A percentile compares a stretch with the other conserved stretches of the same genome.
Conservation (phyloP, 2,113 vertebrate species). For the Nibea coibor region DNA sequence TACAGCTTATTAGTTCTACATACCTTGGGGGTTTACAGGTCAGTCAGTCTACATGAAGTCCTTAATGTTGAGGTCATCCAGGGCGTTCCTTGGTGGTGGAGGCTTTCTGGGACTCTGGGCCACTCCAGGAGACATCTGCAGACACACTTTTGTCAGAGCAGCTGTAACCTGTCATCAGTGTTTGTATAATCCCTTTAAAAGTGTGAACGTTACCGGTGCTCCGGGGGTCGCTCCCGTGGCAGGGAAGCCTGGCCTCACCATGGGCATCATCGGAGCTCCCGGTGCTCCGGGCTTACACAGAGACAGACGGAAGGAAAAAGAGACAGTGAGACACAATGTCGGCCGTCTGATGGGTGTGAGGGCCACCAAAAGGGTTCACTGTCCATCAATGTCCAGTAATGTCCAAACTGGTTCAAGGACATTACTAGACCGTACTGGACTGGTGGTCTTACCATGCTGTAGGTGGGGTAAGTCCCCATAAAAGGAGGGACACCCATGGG, state of each 20-base stretch:
- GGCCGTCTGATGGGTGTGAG: constrained; percentile 20
- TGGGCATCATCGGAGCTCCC: constrained; percentile 92
- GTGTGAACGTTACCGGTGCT: constrained; percentile 81
- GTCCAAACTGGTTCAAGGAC: constrained; percentile 40
- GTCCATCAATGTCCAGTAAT: constrained; percentile 73
- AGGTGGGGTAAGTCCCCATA: constrained; percentile 87
- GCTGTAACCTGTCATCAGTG: background rate
- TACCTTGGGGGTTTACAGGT: constrained; percentile 72
- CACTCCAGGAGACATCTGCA: constrained; percentile 84
- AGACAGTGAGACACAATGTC: constrained; percentile 52
- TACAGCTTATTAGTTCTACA: background rate
- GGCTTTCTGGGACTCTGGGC: constrained; percentile 98
- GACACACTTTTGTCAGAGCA: constrained; percentile 32
- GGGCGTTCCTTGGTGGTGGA: constrained; percentile 94
- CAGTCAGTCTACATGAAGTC: constrained; percentile 95
- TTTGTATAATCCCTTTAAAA: background rate
- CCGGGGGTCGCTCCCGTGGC: constrained; percentile 79
- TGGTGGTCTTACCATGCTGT: constrained; percentile 90
- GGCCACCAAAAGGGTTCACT: constrained; percentile 51
- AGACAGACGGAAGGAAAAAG: constrained; percentile 43
- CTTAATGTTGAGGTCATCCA: constrained; percentile 99
- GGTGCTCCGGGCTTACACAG: constrained; percentile 86
- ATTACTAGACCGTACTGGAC: constrained; percentile 67
- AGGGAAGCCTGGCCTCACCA: constrained; percentile 95
- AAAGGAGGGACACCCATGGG: constrained; percentile 81